Conservation (phyloP, 2,888 invertebrate species). For the Ochropacha duplaris region DNA sequence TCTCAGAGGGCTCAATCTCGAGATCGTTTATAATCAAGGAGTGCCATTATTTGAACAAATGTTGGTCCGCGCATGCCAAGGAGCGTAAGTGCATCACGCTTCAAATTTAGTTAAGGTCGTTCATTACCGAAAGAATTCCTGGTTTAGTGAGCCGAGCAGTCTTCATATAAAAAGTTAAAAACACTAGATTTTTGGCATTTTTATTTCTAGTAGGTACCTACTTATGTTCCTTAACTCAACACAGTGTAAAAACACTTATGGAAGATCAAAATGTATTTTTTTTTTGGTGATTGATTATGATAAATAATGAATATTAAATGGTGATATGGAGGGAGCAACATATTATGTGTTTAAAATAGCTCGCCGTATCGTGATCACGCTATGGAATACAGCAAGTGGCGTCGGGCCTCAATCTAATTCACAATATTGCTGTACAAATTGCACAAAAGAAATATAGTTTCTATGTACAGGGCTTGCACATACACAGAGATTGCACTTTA, state of each 20-base stretch:
- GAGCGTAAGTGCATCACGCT: too few species aligned
- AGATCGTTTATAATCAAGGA: not conserved
- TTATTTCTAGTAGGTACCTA: too few species aligned
- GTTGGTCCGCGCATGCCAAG: not conserved
- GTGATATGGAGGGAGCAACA: not conserved
- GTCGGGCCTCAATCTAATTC: slow-evolving; percentile 46
- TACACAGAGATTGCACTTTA: slow-evolving; percentile 73
- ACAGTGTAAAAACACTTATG: slow-evolving; percentile 2
- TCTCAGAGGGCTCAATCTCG: not conserved
- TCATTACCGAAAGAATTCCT: not conserved
- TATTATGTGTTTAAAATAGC: not conserved
- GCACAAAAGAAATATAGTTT: slow-evolving; percentile 65
- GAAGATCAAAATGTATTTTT: slow-evolving; percentile 14
- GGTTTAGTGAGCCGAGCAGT: not conserved
- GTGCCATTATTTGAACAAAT: not conserved
- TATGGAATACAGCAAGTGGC: slow-evolving; percentile 28
- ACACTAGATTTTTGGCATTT: not conserved
- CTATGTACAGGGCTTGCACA: slow-evolving; percentile 74
- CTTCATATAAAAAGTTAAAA: not conserved
- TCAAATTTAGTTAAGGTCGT: not conserved
- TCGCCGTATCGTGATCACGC: slow-evolving; percentile 18
- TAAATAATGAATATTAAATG: not conserved
- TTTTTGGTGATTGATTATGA: slow-evolving; percentile 6
- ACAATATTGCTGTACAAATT: slow-evolving; percentile 67
- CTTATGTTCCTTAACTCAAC: not conserved